Base-by-base conservation (phyloP, 1,140 invertebrate genomes). In the Polypedilum pembai region DNA sequence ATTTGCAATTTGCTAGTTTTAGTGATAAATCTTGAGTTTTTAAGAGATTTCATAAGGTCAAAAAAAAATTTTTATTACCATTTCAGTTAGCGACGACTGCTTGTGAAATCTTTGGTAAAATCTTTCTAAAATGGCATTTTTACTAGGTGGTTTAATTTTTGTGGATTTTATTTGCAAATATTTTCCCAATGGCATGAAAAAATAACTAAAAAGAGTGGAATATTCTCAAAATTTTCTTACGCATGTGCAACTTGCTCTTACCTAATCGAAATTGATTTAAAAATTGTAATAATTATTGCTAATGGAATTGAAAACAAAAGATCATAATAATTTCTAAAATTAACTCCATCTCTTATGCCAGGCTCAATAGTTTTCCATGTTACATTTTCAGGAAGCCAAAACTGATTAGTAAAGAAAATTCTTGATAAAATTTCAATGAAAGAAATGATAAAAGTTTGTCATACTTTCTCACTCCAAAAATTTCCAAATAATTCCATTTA, bases 321-420 rank as follows among this genome's bases (percentile, higher is more conserved):
- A 84, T 97, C 92, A 79, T 86, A 88, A 79, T 92, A 89, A 81
- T 95, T 88, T 65, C 93, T 88, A 83, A 93, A 94, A 75, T 89
- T 86, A 76, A 94, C 88, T 77, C 88, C 86, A 76, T 90, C 87
- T 77, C 87, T 90, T 69, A 91, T 86, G 76, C 88, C 93, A 33
- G 93, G 91, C 77, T 87, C 85, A 69, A 95, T 89, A 80, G 95
- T 91, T 17, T 86, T 85, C 94, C 94, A 96, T 78, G 92, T 93
- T 75, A 89, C 90, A 82, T 94, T 94, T 76, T 93, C 93, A 75
- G 94, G 94, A 78, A 95, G 86, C 94, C 94, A 96, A 78, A 96
- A 83, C 78, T 82, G 78, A 91, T 88, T 78, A 88, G 88, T 3
- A 33, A 33, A 33, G 5, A 45, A 45, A 45, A 45, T 15, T 45